These are phyloP conservation scores for Cataglyphis cursor DNA, from an alignment of 2,888 invertebrate species.

Conservation along the genomic window DNA sequence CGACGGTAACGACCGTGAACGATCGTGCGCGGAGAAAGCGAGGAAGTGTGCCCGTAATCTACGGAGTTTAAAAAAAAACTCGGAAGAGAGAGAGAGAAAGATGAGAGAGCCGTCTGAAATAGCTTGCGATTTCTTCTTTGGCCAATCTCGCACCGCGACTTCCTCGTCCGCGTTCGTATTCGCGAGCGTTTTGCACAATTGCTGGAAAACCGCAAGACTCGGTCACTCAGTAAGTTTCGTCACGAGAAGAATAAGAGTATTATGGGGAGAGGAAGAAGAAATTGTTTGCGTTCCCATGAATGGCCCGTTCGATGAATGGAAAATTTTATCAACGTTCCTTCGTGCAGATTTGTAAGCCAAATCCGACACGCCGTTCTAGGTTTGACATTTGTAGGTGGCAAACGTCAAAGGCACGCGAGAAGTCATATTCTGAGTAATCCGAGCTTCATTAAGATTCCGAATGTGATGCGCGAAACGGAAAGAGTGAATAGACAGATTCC, in stretches of 20 bases:
- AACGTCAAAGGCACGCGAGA: not conserved
- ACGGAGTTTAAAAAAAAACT: slow-evolving; percentile 28
- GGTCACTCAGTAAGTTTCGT: slow-evolving; percentile 27
- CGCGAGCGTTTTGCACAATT: slow-evolving; percentile 1
- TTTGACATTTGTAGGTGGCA: not conserved
- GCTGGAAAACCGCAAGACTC: slow-evolving; percentile 14
- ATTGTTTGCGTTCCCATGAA: slow-evolving; percentile 33
- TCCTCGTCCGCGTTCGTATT: slow-evolving; percentile 24
- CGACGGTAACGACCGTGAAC: slow-evolving; percentile 67
- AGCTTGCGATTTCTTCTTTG: slow-evolving; percentile 40
- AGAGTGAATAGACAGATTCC: not conserved
- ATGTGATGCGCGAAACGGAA: not conserved
- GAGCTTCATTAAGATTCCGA: slow-evolving; percentile 6
- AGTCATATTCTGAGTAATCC: not conserved
- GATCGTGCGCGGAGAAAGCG: slow-evolving; percentile 34
- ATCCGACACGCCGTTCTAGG: slow-evolving; percentile 34
- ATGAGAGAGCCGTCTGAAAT: slow-evolving; percentile 14
- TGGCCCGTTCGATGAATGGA: slow-evolving; percentile 44
- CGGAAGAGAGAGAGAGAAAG: slow-evolving; percentile 18
- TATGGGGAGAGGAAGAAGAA: not conserved
- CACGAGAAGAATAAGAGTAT: slow-evolving; percentile 18
- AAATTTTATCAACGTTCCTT: slow-evolving; percentile 28
- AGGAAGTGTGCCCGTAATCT: slow-evolving; percentile 43
- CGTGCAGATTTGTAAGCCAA: slow-evolving; percentile 24
- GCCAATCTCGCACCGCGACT: slow-evolving; percentile 11